Percentiles rank a stretch among this genome's conserved stretches.
Conservation (phyloP, 2,113 vertebrate species). For the Pagrus major region DNA sequence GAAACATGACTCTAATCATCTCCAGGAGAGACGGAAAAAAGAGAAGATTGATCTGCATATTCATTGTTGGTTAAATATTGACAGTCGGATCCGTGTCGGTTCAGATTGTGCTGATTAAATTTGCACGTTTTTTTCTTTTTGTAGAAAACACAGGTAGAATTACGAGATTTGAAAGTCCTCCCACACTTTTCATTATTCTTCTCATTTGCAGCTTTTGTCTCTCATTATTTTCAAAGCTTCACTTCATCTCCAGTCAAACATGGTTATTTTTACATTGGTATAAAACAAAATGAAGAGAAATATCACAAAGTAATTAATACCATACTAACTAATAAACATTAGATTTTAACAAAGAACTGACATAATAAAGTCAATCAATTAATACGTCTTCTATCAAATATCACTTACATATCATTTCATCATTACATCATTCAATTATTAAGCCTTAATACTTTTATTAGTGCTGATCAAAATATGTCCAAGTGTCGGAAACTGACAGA, state of each 20-base stretch:
- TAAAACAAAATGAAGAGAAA: neutral
- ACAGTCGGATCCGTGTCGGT: conserved; percentile 23
- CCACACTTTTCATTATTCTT: conserved; percentile 13
- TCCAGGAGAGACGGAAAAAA: conserved; percentile 1
- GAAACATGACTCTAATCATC: conserved; percentile 8
- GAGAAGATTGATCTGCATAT: conserved; percentile 28
- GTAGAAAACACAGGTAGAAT: neutral
- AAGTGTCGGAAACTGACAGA: too few species aligned
- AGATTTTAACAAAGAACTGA: too few species aligned
- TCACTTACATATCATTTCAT: too few species aligned
- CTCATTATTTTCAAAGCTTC: conserved; percentile 9
- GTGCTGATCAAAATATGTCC: too few species aligned
- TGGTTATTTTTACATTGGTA: neutral
- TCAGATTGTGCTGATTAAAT: conserved; percentile 39
- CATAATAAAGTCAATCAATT: too few species aligned
- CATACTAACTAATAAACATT: too few species aligned
- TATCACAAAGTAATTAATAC: neutral
- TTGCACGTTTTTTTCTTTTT: conserved; percentile 30
- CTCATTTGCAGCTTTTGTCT: neutral
- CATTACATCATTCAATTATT: too few species aligned
- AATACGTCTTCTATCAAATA: too few species aligned
- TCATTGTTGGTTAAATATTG: conserved; percentile 54
- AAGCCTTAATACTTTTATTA: too few species aligned
- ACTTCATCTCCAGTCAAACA: neutral
- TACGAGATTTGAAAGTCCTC: conserved; percentile 29